phyloP scores from a whole-genome alignment of 2,797 vertebrate genomes.

The Caiman crocodilus region DNA sequence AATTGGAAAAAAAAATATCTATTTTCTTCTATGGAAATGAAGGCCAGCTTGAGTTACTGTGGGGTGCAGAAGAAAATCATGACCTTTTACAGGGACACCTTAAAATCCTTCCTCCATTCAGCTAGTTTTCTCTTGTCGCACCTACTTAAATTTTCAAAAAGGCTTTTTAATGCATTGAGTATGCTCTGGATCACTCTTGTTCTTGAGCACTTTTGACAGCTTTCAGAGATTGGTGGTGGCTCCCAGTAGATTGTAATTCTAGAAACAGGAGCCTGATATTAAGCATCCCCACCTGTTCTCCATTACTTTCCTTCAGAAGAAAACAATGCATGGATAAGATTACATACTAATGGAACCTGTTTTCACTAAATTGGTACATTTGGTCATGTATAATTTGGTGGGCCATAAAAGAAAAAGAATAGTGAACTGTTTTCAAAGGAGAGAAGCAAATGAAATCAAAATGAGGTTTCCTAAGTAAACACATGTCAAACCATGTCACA shows the following conservation, averaged over 20 bases:
- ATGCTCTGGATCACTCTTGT: constrained; percentile 73
- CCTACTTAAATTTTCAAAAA: constrained; percentile 79
- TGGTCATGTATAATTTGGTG: constrained; percentile 81
- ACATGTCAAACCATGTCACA: constrained; percentile 30
- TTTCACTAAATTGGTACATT: constrained; percentile 81
- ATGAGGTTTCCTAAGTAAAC: constrained; percentile 44
- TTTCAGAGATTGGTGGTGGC: constrained; percentile 76
- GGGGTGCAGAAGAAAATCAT: constrained; percentile 71
- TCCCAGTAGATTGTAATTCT: constrained; percentile 82
- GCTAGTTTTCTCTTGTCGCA: constrained; percentile 75
- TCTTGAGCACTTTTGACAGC: constrained; percentile 75
- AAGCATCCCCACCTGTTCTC: constrained; percentile 79
- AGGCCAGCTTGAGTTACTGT: constrained; percentile 74
- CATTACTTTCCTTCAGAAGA: constrained; percentile 80
- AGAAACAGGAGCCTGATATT: constrained; percentile 82
- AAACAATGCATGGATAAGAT: constrained; percentile 81
- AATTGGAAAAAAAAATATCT: constrained; percentile 71
- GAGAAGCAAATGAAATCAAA: constrained; percentile 61
- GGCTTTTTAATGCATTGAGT: constrained; percentile 72
- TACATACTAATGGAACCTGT: constrained; percentile 80
- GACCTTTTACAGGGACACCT: constrained; percentile 68
- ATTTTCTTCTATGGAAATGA: constrained; percentile 71
- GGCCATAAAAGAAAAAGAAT: constrained; percentile 72
- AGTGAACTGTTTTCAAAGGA: constrained; percentile 63
- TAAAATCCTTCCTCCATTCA: constrained; percentile 49